A percentile compares a stretch with the other conserved stretches of the same genome.
These are phyloP conservation scores for Mareca strepera DNA, from an alignment of 2,797 vertebrate genomes.

Conservation along the genomic window DNA sequence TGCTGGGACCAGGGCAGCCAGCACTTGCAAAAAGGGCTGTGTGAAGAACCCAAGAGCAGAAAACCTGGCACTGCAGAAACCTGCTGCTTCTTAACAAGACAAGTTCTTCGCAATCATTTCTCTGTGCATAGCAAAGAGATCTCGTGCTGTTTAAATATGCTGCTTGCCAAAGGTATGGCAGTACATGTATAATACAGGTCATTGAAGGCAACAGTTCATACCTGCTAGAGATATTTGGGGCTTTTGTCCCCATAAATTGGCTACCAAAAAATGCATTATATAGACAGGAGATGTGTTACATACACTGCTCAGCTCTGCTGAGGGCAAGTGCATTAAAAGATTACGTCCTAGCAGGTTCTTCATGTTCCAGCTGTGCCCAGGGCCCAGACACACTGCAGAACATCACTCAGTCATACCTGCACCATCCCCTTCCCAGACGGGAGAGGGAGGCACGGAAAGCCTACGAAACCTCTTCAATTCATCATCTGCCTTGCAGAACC, in stretches of 20 bases:
- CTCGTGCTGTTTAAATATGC: fast-evolving
- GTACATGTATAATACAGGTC: too few species aligned
- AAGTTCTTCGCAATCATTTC: not conserved
- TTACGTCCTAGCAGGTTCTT: not conserved
- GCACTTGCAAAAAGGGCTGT: not conserved
- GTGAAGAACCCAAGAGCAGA: not conserved
- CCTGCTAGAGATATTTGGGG: not conserved
- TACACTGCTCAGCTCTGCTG: not conserved
- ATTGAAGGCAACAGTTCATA: not conserved
- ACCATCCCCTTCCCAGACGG: not conserved
- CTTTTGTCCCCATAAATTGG: fast-evolving
- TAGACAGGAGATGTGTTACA: not conserved
- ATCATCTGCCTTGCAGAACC: not conserved
- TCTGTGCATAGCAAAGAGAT: not conserved
- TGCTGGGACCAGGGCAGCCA: fast-evolving
- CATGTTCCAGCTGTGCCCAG: not conserved
- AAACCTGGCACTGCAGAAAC: not conserved
- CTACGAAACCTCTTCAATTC: not conserved
- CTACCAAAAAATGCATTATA: not conserved
- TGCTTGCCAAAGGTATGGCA: not conserved
- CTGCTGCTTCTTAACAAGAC: not conserved
- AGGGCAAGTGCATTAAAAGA: not conserved
- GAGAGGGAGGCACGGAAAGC: fast-evolving
- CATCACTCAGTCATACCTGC: not conserved
- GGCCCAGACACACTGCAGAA: too few species aligned